Base-by-base conservation (phyloP, 2,888 invertebrate genomes). In the Ophion slaviceki region DNA sequence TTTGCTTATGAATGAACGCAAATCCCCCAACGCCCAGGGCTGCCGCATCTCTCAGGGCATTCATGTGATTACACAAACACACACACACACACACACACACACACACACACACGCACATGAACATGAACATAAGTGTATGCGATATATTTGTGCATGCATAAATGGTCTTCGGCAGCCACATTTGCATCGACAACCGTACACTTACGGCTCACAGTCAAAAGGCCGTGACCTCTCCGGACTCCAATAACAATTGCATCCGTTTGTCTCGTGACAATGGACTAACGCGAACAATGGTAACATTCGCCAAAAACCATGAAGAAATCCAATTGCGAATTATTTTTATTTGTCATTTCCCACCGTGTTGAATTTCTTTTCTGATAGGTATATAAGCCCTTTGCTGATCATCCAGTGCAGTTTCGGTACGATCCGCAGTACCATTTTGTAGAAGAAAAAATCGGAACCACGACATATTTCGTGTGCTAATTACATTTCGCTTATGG, bases 1-100 rank as follows among this genome's bases (percentile, higher is more conserved):
- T 89, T 88, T 87, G 87, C 87, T 87, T 89, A 89, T 90, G 89
- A 90, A 90, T 90, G 90, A 83, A 83, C 80, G 74, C 86, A 78
- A 86, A 86, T 83, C 83, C 82, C 80, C 68, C 64, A 68, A 47
- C 74, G 80, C 68, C 74, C 59, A 47, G 59, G 64, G 74, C 68
- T 68, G 74, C 68, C 77, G 61, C 68, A 57, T 77, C 67, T 66
- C 59, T 75, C 84, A 62, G 20, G 32, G 36, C 70, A 61, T 75
- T 71, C 67, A 68, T 53, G 53, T 70, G 59, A 17, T 53, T 71
- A 40, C 40, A 40, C 40, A 40, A 8, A 7, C 7, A 40, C 40
- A 40, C 40, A 40, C 40, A 5, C 36, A 36, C 36, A 36, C 36
- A 53, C 36, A 40, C 17, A 32, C 36, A 57, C 75, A 75, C 64